Evolutionary conservation across 2,797 vertebrate species (phyloP).

Genomic region (Glossophaga mutica): DNA sequence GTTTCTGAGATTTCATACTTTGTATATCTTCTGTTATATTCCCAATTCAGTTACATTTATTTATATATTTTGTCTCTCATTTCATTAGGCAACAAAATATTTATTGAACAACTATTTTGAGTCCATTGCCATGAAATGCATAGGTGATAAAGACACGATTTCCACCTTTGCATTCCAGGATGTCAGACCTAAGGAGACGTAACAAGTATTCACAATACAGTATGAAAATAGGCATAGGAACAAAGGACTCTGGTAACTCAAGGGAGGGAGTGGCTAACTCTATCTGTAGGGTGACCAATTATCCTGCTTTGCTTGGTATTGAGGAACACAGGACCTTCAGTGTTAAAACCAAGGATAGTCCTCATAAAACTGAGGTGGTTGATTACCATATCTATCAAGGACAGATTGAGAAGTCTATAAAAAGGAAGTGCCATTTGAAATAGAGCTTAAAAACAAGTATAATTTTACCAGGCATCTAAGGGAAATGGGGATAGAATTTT

Average conservation of each 20-base stretch:
- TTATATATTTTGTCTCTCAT: neutral
- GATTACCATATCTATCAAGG: neutral
- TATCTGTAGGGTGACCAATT: neutral
- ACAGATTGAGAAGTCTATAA: neutral
- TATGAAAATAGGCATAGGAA: neutral
- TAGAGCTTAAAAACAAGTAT: neutral
- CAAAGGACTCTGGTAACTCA: neutral
- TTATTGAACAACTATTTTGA: neutral
- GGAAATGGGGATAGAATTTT: neutral
- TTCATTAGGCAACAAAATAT: conserved; percentile 1
- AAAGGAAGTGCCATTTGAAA: conserved; percentile 5
- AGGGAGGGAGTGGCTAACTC: neutral
- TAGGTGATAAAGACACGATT: neutral
- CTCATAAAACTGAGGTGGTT: neutral
- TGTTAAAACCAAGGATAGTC: neutral
- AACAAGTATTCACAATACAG: neutral
- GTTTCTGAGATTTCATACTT: neutral
- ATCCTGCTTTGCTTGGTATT: neutral
- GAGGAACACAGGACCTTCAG: neutral
- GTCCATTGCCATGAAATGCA: neutral
- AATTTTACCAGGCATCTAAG: neutral
- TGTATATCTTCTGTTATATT: neutral
- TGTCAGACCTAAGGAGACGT: neutral
- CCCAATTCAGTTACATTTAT: neutral
- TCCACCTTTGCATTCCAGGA: neutral